These are phyloP conservation scores for Synergus gifuensis DNA, from an alignment of 2,888 invertebrate genomes.

Conservation along the genomic window DNA sequence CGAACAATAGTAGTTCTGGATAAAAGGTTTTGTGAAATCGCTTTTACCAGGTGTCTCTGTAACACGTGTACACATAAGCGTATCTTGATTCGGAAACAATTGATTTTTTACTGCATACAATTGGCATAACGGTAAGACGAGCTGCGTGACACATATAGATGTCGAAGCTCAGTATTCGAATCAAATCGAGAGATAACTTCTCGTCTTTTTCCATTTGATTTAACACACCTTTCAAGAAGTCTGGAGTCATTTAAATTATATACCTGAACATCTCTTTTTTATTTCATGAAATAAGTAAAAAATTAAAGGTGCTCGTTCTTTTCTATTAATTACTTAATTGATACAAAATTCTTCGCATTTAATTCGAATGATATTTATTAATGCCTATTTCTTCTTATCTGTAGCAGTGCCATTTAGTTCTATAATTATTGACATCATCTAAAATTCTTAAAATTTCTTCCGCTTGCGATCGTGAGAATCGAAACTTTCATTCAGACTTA, in stretches of 20 bases:
- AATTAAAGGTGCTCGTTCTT: too few species aligned
- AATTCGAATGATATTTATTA: too few species aligned
- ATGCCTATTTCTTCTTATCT: background rate
- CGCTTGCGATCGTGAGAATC: slow-evolving; percentile 6
- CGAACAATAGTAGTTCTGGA: slow-evolving; percentile 12
- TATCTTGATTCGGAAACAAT: slow-evolving; percentile 32
- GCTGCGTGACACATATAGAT: background rate
- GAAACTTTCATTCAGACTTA: slow-evolving; percentile 3
- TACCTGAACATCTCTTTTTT: too few species aligned
- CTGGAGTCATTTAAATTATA: too few species aligned
- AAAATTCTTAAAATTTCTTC: background rate
- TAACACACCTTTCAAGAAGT: too few species aligned
- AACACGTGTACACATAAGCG: slow-evolving; percentile 19
- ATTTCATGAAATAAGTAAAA: too few species aligned
- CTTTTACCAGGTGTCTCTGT: slow-evolving; percentile 19
- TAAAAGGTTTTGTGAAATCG: slow-evolving; percentile 29
- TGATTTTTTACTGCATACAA: slow-evolving; percentile 26
- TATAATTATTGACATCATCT: slow-evolving; percentile 8
- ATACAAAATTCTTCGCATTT: too few species aligned
- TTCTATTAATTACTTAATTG: too few species aligned
- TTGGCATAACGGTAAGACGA: slow-evolving; percentile 28
- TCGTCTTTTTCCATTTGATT: too few species aligned
- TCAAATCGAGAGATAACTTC: too few species aligned
- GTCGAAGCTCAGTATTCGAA: too few species aligned
- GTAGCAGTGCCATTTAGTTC: background rate